Evolutionary conservation across 2,888 invertebrate species (phyloP).

Genomic region (Caenorhabditis parvicauda): DNA sequence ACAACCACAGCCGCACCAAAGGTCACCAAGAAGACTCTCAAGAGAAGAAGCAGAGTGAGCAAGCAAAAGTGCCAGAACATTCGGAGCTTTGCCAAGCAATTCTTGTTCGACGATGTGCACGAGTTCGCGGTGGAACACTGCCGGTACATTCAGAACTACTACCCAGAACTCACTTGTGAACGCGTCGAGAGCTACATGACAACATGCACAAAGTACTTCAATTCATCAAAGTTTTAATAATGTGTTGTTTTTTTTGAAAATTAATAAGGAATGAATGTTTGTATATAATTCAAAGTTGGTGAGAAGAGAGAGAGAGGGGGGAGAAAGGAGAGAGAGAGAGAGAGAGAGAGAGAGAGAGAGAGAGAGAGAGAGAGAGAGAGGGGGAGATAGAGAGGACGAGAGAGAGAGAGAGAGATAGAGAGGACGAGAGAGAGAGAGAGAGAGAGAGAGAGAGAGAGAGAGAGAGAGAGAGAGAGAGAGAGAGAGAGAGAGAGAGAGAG

Average conservation of each 20-base stretch:
- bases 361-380: no score
- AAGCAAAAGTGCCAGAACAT: constrained; percentile 42
- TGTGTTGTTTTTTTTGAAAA: constrained; percentile 11
- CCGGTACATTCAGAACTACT: constrained; percentile 47
- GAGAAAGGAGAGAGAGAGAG: no score
- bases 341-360: no score
- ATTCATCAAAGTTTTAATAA: constrained; percentile 3
- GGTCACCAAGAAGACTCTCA: constrained; percentile 9
- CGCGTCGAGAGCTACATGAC: constrained; percentile 29
- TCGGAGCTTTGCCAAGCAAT: constrained; percentile 40
- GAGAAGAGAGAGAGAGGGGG: no score
- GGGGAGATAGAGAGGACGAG: no score
- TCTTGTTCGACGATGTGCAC: constrained; percentile 26
- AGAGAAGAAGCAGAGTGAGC: constrained; percentile 18
- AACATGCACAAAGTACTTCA: constrained; percentile 28
- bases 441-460: no score
- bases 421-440: no score
- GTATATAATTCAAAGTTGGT: no score
- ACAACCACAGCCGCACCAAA: constrained; percentile 14
- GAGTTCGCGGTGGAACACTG: constrained; percentile 42
- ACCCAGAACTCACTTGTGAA: constrained; percentile 39
- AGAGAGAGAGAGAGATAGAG: no score
- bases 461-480: no score
- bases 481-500: no score
- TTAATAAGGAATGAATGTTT: no score